These are phyloP conservation scores for Drosophila birchii DNA, from an alignment of 2,888 invertebrate genomes.

Conservation along the genomic window DNA sequence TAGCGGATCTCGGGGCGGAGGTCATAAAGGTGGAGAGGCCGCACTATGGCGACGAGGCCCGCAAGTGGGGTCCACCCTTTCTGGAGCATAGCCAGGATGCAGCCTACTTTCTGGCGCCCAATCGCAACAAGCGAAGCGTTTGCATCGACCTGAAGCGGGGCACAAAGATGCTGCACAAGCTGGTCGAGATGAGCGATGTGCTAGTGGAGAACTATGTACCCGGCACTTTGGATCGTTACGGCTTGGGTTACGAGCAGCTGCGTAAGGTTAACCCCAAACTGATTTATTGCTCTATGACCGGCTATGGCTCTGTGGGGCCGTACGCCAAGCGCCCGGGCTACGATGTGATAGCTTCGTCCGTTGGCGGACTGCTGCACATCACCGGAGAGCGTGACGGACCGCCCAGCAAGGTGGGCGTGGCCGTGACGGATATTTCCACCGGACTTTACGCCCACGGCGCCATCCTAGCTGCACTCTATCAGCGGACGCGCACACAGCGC, in stretches of 20 bases:
- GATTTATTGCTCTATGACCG: slow-evolving; percentile 97
- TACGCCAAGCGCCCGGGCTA: slow-evolving; percentile 95
- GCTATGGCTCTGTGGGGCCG: slow-evolving; percentile 95
- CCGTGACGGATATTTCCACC: slow-evolving; percentile 96
- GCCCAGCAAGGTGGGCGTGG: slow-evolving; percentile 96
- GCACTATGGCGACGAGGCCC: slow-evolving; percentile 94
- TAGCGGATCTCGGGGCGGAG: slow-evolving; percentile 97
- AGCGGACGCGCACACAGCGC: slow-evolving; percentile 90
- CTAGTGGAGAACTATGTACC: slow-evolving; percentile 97
- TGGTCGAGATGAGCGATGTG: slow-evolving; percentile 93
- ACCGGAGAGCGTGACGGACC: slow-evolving; percentile 94
- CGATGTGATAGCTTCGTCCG: slow-evolving; percentile 97
- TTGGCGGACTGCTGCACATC: slow-evolving; percentile 94
- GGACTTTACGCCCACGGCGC: slow-evolving; percentile 98
- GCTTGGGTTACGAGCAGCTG: slow-evolving; percentile 92
- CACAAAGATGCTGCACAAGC: slow-evolving; percentile 89
- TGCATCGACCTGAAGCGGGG: slow-evolving; percentile 92
- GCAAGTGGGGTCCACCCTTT: slow-evolving; percentile 98
- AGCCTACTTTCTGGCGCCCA: slow-evolving; percentile 94
- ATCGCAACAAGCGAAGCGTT: slow-evolving; percentile 97
- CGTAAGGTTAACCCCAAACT: slow-evolving; percentile 90
- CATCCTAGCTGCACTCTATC: slow-evolving; percentile 94
- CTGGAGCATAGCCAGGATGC: slow-evolving; percentile 88
- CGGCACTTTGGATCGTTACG: slow-evolving; percentile 91
- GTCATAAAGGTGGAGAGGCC: slow-evolving; percentile 96